A percentile compares a stretch with the other conserved stretches of the same genome.
Conservation (phyloP, 2,113 vertebrate species). For the Synchiropus splendidus region DNA sequence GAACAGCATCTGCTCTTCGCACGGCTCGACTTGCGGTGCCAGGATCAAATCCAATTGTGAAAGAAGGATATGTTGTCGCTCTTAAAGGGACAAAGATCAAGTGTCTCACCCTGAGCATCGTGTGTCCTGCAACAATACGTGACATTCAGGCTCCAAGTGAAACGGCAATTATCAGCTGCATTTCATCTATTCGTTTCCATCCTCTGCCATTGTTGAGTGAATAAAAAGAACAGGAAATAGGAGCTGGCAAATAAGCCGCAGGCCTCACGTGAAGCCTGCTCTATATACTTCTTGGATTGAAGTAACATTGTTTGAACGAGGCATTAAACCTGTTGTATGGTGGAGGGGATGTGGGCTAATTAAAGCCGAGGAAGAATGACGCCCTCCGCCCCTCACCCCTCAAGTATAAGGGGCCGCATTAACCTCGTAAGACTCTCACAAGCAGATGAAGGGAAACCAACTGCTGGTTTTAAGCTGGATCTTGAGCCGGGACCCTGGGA, state of each 20-base stretch:
- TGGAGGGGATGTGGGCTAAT: conserved; percentile 25
- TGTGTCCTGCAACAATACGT: conserved; percentile 27
- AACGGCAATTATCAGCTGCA: conserved; percentile 37
- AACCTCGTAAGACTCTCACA: conserved; percentile 45
- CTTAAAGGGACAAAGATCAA: conserved; percentile 33
- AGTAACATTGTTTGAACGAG: too few species aligned
- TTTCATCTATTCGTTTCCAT: conserved; percentile 45
- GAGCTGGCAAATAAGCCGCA: too few species aligned
- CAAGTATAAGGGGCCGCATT: conserved; percentile 31
- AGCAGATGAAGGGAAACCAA: conserved; percentile 52
- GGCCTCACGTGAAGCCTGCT: too few species aligned
- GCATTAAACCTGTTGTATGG: too few species aligned
- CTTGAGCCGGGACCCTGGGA: conserved; percentile 42
- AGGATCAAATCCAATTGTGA: conserved; percentile 25
- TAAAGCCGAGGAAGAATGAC: conserved; percentile 18
- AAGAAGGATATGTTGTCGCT: conserved; percentile 26
- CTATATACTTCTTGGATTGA: too few species aligned
- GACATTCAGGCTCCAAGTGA: conserved; percentile 23
- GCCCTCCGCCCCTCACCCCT: neutral
- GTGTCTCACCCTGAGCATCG: conserved; percentile 30
- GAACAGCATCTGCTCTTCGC: conserved; percentile 39
- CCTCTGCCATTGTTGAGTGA: conserved; percentile 27
- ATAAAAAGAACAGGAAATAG: conserved; percentile 25
- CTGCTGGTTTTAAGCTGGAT: conserved; percentile 52
- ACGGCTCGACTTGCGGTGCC: conserved; percentile 16